These are phyloP conservation scores for Tangara arthus DNA, from an alignment of 2,797 vertebrate genomes.

Conservation along the genomic window DNA sequence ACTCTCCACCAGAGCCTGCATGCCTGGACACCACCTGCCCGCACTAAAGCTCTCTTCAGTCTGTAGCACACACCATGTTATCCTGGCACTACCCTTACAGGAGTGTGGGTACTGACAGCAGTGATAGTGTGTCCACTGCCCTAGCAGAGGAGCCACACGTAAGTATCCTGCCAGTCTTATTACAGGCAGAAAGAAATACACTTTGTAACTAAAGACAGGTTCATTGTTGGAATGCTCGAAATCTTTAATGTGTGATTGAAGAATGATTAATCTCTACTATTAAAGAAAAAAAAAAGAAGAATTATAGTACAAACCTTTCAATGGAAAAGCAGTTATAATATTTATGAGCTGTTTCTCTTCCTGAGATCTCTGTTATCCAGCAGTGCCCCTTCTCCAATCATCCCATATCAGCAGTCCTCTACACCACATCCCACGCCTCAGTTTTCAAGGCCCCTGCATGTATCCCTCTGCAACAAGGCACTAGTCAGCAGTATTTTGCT, in stretches of 20 bases:
- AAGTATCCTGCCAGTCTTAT: background rate
- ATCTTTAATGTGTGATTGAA: background rate
- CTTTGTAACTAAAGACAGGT: rapidly evolving
- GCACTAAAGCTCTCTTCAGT: background rate
- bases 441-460: background rate
- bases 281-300: background rate
- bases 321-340: background rate
- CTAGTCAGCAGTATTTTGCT: background rate
- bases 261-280: background rate
- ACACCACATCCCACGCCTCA: background rate
- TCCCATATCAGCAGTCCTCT: background rate
- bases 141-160: rapidly evolving
- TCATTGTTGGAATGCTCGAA: background rate
- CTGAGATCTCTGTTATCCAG: background rate
- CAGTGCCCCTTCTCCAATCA: background rate
- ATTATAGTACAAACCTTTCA: background rate
- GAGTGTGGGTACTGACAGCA: background rate
- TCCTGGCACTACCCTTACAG: too few relatives aligned
- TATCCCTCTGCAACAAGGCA: rapidly evolving
- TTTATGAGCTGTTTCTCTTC: background rate
- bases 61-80: background rate
- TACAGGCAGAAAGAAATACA: background rate
- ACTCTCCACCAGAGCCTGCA: background rate
- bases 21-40: background rate
- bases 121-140: rapidly evolving